These are phyloP conservation scores for Scaptodrosophila latifasciaeformis DNA, from an alignment of 2,888 invertebrate species.

Conservation along the genomic window DNA sequence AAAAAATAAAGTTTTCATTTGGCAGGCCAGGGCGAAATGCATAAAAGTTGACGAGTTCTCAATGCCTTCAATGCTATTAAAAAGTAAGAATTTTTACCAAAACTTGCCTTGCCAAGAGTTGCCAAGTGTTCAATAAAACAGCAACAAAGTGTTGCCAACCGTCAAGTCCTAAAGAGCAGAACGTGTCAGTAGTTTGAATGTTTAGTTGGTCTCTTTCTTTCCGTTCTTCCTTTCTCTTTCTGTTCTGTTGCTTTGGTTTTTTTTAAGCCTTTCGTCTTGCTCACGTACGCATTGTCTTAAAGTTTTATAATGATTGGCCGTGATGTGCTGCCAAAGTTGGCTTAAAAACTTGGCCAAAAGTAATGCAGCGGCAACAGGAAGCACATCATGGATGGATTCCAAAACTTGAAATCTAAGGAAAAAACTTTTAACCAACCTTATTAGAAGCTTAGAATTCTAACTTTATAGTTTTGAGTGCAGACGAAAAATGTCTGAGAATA, in stretches of 20 bases:
- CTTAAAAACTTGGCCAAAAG: slow-evolving; percentile 27
- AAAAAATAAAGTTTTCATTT: too few species aligned
- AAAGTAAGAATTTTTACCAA: neutral
- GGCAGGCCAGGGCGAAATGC: neutral
- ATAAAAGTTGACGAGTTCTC: neutral
- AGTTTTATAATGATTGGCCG: slow-evolving; percentile 53
- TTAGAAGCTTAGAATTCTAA: too few species aligned
- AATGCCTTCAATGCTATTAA: neutral
- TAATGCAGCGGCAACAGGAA: slow-evolving; percentile 20
- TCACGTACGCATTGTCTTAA: slow-evolving; percentile 44
- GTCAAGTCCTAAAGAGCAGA: neutral
- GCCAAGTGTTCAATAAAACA: too few species aligned
- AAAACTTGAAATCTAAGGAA: too few species aligned
- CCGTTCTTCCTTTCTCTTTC: neutral
- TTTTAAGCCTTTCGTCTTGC: neutral
- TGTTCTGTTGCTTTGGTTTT: too few species aligned
- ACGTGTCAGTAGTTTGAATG: neutral
- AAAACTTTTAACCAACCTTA: too few species aligned
- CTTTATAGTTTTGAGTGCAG: too few species aligned
- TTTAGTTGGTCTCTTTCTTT: neutral
- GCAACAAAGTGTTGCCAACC: neutral
- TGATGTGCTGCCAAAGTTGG: slow-evolving; percentile 38
- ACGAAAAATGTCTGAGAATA: too few species aligned
- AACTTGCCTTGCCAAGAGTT: neutral
- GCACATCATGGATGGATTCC: neutral